Base-by-base conservation (phyloP, 2,888 invertebrate species). In the Drosophila trichaetosa region DNA sequence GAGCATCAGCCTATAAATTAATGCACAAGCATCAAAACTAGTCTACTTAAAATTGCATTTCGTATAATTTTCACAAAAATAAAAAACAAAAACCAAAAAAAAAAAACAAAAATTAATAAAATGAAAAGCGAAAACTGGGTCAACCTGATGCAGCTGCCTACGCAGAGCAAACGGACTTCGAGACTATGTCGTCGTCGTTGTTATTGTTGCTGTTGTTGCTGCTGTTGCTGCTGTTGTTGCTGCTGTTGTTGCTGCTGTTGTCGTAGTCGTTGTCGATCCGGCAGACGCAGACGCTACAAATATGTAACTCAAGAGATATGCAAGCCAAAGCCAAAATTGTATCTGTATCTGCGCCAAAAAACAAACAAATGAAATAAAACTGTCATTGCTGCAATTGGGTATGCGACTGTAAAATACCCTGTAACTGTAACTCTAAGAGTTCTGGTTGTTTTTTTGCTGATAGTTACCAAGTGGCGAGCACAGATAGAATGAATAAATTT, bases 61-160 rank as follows among this genome's bases (percentile, higher is more conserved):
- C 79, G 63, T 74, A 83, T 82, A 80, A 84, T 84, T 84, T 84
- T 63, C 87, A 82, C 82, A 78, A 64, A 74, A 69, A 63, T n/a
- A n/a, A 52, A 52, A 31, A 21, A 52, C 3, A 7, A n/a, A n/a
- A 31, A 31, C 73, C 51, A n/a, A 11, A 40, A 7, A 29, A 27
- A 27, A 36, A 21, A 31, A 4, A 18, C n/a, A 36, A 29, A 29
- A n/a, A 31, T 40, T n/a, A 57, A 57, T 60, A 58, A 87, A 82
- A 78, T 79, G 80, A 80, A 82, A 89, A 86, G 87, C 87, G 84
- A 87, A 89, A 87, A 89, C 89, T 87, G 84, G 87, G 87, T 87
- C 89, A 87, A 81, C 85, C 83, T 83, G 87, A 82, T 87, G 82
- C 87, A 86, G 84, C 84, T 82, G 84, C 84, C 84, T 84, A 84